These are phyloP conservation scores for Amphiprion percula DNA, from an alignment of 2,113 vertebrate genomes.

Conservation along the genomic window DNA sequence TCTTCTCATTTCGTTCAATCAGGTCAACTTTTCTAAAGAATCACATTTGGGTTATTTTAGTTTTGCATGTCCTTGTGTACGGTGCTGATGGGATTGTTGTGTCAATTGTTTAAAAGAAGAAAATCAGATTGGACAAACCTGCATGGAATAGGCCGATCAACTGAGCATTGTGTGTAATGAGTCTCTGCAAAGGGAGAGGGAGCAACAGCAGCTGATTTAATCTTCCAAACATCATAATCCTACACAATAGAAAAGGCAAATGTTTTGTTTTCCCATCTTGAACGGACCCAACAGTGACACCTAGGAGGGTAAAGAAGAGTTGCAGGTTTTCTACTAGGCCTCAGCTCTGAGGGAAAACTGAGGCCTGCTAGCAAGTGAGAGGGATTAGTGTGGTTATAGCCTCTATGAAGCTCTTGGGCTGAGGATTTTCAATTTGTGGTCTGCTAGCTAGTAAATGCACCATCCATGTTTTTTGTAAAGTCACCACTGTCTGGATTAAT, in stretches of 20 bases:
- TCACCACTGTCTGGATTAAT: too few species aligned
- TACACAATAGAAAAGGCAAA: constrained; percentile 4
- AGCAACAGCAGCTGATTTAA: constrained; percentile 47
- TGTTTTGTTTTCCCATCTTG: background rate
- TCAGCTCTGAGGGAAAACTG: constrained; percentile 7
- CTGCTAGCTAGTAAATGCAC: background rate
- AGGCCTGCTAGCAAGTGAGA: constrained; percentile 39
- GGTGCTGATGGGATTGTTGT: background rate
- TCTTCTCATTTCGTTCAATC: background rate
- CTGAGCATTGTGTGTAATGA: constrained; percentile 12
- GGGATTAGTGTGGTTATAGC: constrained; percentile 16
- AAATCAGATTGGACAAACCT: constrained; percentile 6
- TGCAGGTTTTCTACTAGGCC: constrained; percentile 32
- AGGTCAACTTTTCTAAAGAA: background rate
- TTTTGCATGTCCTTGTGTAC: background rate
- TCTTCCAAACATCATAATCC: constrained; percentile 17
- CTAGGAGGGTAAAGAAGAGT: constrained; percentile 38
- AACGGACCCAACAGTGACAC: constrained; percentile 59
- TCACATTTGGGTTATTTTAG: background rate
- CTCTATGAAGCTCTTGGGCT: background rate
- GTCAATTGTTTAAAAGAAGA: background rate
- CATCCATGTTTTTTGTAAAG: too few species aligned
- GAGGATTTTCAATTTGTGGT: constrained; percentile 12
- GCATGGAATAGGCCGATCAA: constrained; percentile 15
- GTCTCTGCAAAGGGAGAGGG: background rate